Evolutionary conservation across 2,797 vertebrate genomes (phyloP).

Genomic region (Hybognathus amarus): DNA sequence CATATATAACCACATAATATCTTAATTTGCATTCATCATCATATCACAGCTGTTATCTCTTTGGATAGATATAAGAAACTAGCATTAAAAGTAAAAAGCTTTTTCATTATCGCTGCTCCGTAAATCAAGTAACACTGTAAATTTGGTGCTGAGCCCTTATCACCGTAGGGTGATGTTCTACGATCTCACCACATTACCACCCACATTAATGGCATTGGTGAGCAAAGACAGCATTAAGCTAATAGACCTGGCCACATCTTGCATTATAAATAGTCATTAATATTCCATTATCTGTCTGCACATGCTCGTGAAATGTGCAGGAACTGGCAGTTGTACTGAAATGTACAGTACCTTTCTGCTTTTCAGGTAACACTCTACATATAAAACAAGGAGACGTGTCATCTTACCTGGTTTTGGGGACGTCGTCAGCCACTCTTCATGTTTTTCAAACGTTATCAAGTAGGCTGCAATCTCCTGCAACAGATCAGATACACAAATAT

Average conservation of each 20-base stretch:
- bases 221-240: slow-evolving; percentile 57
- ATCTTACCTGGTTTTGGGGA: slow-evolving; percentile 97
- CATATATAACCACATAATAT: slow-evolving; percentile 21
- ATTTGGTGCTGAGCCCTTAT: slow-evolving; percentile 52
- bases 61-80: slow-evolving; percentile 52
- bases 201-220: slow-evolving; percentile 58
- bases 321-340: slow-evolving; percentile 40
- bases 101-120: slow-evolving; percentile 50
- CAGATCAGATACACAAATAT: slow-evolving; percentile 25
- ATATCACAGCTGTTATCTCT: slow-evolving; percentile 48
- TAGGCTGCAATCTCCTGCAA: slow-evolving; percentile 91
- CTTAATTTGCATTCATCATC: slow-evolving; percentile 37
- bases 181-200: slow-evolving; percentile 59
- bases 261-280: slow-evolving; percentile 58
- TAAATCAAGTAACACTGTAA: slow-evolving; percentile 58
- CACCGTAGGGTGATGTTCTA: slow-evolving; percentile 50
- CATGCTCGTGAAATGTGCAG: slow-evolving; percentile 50
- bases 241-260: slow-evolving; percentile 60
- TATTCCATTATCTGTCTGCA: slow-evolving; percentile 62
- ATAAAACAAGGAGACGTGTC: neutral
- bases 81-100: slow-evolving; percentile 46
- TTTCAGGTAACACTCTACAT: slow-evolving; percentile 45
- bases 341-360: slow-evolving; percentile 21
- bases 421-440: slow-evolving; percentile 98
- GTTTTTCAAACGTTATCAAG: slow-evolving; percentile 99